A percentile compares a stretch with the other conserved stretches of the same genome.
These are phyloP conservation scores for Dicrurus megarhynchus DNA, from an alignment of 2,113 vertebrate species.

Conservation along the genomic window DNA sequence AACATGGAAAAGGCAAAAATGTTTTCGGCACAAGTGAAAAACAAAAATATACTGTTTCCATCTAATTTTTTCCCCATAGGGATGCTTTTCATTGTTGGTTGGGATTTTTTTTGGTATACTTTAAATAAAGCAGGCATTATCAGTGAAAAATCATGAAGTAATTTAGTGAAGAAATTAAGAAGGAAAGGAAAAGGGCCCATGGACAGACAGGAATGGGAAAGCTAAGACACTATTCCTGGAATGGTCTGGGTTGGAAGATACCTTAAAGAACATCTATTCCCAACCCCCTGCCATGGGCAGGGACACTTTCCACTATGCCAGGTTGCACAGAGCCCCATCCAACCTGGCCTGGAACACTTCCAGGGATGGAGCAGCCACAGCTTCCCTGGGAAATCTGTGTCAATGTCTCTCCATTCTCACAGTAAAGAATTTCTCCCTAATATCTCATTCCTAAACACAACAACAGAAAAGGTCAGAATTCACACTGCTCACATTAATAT, in stretches of 20 bases:
- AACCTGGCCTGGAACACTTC: not conserved
- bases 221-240: too few species aligned
- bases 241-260: not conserved
- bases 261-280: not conserved
- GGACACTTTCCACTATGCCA: not conserved
- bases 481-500: not conserved
- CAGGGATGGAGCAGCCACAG: not conserved
- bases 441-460: not conserved
- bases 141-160: not conserved
- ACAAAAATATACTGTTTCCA: not conserved
- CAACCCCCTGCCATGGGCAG: not conserved
- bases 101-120: not conserved
- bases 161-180: not conserved
- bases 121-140: not conserved
- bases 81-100: not conserved
- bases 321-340: not conserved
- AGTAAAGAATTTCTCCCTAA: not conserved
- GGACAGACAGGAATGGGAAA: not conserved
- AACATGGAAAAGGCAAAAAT: not conserved
- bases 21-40: not conserved
- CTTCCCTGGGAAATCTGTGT: not conserved
- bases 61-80: not conserved
- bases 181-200: not conserved
- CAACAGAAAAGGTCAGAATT: not conserved
- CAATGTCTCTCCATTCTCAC: not conserved